These are phyloP conservation scores for Seira ritae DNA, from an alignment of 2,888 invertebrate genomes.

Conservation along the genomic window DNA sequence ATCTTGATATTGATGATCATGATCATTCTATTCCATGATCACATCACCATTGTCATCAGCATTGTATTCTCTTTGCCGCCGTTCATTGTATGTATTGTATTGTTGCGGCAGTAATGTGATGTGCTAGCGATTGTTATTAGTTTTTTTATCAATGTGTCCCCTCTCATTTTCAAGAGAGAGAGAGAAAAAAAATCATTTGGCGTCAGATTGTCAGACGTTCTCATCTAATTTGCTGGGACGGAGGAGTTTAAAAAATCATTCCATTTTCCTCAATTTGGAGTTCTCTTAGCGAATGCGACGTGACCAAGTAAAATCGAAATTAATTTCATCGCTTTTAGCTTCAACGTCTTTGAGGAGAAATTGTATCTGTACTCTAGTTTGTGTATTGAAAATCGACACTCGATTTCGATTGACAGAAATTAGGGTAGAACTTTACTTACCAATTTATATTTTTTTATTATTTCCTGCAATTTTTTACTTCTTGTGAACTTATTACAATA, in stretches of 20 bases:
- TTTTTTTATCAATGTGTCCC: background rate
- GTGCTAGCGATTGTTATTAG: background rate
- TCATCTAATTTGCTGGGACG: background rate
- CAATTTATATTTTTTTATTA: too few species aligned
- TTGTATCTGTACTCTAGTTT: too few species aligned
- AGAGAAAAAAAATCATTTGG: slow-evolving; percentile 23
- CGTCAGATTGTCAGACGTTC: slow-evolving; percentile 47
- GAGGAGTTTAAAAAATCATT: too few species aligned
- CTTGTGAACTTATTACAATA: too few species aligned
- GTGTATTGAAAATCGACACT: too few species aligned
- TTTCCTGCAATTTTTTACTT: too few species aligned
- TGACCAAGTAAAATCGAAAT: background rate
- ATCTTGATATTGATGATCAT: background rate
- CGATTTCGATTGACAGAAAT: too few species aligned
- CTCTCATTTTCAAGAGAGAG: background rate
- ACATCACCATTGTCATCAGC: background rate
- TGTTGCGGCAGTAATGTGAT: too few species aligned
- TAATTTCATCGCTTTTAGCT: too few species aligned
- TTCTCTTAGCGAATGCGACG: background rate
- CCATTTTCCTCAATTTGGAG: background rate
- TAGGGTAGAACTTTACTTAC: too few species aligned
- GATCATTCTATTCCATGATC: slow-evolving; percentile 1
- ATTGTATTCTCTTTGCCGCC: slow-evolving; percentile 3
- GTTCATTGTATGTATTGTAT: background rate
- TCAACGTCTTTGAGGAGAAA: too few species aligned